Percentiles rank a stretch among this genome's conserved stretches.
phyloP scores from a whole-genome alignment of 2,888 invertebrate species.

The Rhabditoides inermis region DNA sequence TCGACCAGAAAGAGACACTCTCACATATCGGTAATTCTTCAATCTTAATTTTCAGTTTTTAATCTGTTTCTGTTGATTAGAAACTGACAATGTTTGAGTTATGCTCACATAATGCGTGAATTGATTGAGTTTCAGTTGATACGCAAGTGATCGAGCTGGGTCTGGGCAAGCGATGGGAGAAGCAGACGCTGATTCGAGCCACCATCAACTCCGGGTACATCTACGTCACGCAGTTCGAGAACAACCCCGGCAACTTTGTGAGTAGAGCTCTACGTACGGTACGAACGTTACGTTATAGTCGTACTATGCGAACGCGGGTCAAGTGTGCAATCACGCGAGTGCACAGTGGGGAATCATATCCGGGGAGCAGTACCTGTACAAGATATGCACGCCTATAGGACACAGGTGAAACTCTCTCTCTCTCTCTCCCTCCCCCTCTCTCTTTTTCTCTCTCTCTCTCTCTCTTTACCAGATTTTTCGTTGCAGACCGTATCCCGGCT shows the following conservation, averaged over 20 bases:
- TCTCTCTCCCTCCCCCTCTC: too few relatives aligned
- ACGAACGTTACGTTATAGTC: conserved; percentile 28
- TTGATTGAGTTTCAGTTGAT: conserved; percentile 50
- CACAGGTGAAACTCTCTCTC: too few relatives aligned
- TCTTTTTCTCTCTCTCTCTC: too few relatives aligned
- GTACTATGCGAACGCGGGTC: conserved; percentile 50
- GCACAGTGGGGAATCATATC: conserved; percentile 51
- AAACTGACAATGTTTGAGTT: too few relatives aligned
- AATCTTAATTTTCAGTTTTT: conserved; percentile 4
- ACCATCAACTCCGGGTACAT: conserved; percentile 51
- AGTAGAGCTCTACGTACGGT: conserved; percentile 11
- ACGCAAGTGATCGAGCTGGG: conserved; percentile 48
- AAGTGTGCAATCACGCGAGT: conserved; percentile 49
- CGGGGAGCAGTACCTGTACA: conserved; percentile 51
- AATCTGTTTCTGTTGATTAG: too few relatives aligned
- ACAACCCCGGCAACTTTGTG: conserved; percentile 52
- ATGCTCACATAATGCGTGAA: too few relatives aligned
- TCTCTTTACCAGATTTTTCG: too few relatives aligned
- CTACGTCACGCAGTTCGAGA: conserved; percentile 52
- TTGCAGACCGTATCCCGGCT: conserved; percentile 44
- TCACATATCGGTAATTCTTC: conserved; percentile 44
- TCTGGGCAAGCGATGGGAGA: conserved; percentile 44
- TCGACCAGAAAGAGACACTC: conserved; percentile 49
- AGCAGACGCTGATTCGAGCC: conserved; percentile 48
- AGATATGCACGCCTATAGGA: conserved; percentile 43